Base-by-base conservation (phyloP, 2,113 vertebrate species). In the Abramis brama region DNA sequence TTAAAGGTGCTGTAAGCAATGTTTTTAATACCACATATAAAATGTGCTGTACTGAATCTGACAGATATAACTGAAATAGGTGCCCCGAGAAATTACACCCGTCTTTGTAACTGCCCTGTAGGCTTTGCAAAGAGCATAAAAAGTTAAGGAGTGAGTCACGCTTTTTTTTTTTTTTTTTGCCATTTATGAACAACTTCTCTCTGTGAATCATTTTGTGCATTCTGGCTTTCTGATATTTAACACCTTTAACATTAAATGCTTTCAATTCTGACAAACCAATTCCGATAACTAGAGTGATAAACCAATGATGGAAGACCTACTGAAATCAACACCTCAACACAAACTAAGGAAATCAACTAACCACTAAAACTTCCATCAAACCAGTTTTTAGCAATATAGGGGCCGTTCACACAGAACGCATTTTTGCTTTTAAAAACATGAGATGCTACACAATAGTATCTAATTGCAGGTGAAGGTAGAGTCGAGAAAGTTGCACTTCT, bases 1-100 rank as follows among this genome's bases (percentile, higher is more conserved):
- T 73, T 43, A 73, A 73, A 43, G 36, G 36, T 43, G 36, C 36
- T 73, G 70, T 43, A 73, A 73, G 21, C 21, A n/a, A 73, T 43
- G 21, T 73, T 43, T 71, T 73, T 73, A 73, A 73, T 73, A 73
- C 23, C 36, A 43, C 36, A 71, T 70, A 70, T 43, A 71, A 71
- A 71, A 71, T 71, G 36, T 43, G 4, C 21, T 71, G 11, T 43
- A 71, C 19, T 39, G 19, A n/a, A 71, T 43, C 4, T n/a, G 68
- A 71, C 36, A 43, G 10, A 73, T 71, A 11, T 71, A 36, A 43
- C 68, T 71, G 68, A 71, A 43, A 43, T 43, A 6, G 5, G 10
- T 43, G 21, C n/a, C 70, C 36, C 4, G 36, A 73, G 36, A 73
- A 73, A 73, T n/a, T n/a, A 73, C 70, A 43, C 19, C 10, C 2